Base-by-base conservation (phyloP, 2,888 invertebrate genomes). In the Pyrrhia umbra region DNA sequence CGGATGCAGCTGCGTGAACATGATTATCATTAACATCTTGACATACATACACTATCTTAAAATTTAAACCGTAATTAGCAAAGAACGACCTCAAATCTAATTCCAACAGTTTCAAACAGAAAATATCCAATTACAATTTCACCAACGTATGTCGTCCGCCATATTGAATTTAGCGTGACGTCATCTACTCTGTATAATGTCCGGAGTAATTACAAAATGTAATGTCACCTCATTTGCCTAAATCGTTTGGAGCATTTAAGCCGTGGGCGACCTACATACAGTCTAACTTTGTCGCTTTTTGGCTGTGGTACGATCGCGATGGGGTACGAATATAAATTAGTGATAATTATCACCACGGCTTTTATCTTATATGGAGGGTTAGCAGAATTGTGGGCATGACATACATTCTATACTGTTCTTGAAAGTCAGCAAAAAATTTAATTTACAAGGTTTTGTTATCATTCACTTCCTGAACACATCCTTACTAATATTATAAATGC, bases 191-290 rank as follows among this genome's bases (percentile, higher is more conserved):
- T 15, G 43, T 25, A 40, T 25, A 72, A 47, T 18, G 46, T 42
- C 27, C 56, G 10, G 8, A 42, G 21, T 56, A 73, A 65, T 72
- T 42, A 56, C 39, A 37, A 27, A 68, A 73, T 16, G 6, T 66
- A 46, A 73, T 50, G 50, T 40, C 34, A 72, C 67, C 43, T 68
- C 73, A 66, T 72, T 72, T 72, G 45, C 39, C 25, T 66, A 56
- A 65, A 55, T 68, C n/a, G 21, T 15, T 65, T 37, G 27, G 6
- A 51, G 40, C n/a, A 21, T 42, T 73, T 73, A 65, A 68, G 46
- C 50, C 51, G 13, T 51, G 45, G 6, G 55, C 40, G 56, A 51
- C 67, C 56, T 73, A 66, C n/a, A 51, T 66, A n/a, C 21, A 2
- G 25, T 9, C 45, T 25, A 55, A 50, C 30, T 65, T 68, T 46